These are phyloP conservation scores for Euzophera pinguis DNA, from an alignment of 2,888 invertebrate genomes.

Conservation along the genomic window DNA sequence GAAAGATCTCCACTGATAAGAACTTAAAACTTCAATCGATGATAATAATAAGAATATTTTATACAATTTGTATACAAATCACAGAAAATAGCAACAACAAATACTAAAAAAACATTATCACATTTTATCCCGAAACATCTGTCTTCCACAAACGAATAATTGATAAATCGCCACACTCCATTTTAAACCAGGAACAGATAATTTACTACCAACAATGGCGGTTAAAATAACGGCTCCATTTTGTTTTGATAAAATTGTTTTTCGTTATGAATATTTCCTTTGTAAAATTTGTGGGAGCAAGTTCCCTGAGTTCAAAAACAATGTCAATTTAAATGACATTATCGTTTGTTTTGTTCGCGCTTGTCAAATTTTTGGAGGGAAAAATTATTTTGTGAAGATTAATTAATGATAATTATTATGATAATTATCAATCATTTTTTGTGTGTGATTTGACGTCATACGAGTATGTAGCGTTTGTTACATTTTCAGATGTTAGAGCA, in stretches of 20 bases:
- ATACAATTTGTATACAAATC: too few species aligned
- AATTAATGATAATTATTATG: too few species aligned
- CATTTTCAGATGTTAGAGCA: too few species aligned
- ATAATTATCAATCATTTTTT: too few species aligned
- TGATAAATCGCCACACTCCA: constrained; percentile 13
- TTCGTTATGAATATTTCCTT: constrained; percentile 15
- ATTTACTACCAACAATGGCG: constrained; percentile 9
- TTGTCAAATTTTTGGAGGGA: constrained; percentile 25
- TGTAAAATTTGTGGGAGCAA: neutral
- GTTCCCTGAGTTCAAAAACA: neutral
- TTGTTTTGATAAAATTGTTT: constrained; percentile 20
- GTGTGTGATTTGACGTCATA: too few species aligned
- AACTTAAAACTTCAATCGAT: too few species aligned
- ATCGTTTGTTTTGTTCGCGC: constrained; percentile 31
- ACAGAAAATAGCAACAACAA: neutral
- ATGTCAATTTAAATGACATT: constrained; percentile 33
- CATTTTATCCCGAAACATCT: neutral
- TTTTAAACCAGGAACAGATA: constrained; percentile 6
- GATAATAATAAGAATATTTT: too few species aligned
- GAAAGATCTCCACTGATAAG: too few species aligned
- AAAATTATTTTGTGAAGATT: constrained; percentile 7
- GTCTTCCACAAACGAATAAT: constrained; percentile 8
- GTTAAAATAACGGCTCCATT: constrained; percentile 1
- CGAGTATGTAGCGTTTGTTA: too few species aligned
- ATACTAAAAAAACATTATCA: neutral